These are phyloP conservation scores for Odontesthes bonariensis DNA, from an alignment of 2,113 vertebrate species.

Conservation along the genomic window DNA sequence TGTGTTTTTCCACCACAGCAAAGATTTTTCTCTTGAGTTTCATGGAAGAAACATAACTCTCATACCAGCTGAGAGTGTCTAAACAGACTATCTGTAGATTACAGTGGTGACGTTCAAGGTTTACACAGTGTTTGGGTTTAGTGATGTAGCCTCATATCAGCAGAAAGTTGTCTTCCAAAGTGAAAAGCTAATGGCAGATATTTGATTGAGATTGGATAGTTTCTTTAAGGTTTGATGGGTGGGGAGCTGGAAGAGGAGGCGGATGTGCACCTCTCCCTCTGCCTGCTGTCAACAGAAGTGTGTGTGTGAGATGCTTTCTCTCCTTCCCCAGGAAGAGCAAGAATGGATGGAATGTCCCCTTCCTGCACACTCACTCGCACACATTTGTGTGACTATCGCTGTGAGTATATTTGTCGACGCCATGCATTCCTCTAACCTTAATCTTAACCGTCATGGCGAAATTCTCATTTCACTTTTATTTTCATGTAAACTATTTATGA, in stretches of 20 bases:
- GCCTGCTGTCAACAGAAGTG: constrained; percentile 45
- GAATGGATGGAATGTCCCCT: constrained; percentile 70
- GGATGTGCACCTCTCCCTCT: constrained; percentile 48
- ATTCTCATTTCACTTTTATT: too few relatives aligned
- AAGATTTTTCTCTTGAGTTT: constrained; percentile 9
- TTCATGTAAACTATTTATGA: too few relatives aligned
- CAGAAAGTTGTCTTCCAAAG: background rate
- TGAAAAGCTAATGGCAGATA: background rate
- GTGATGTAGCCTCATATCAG: background rate
- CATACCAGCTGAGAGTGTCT: background rate
- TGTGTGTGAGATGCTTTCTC: constrained; percentile 48
- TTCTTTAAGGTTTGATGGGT: constrained; percentile 7
- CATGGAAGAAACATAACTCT: background rate
- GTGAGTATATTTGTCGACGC: background rate
- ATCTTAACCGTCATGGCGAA: background rate
- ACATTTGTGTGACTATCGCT: background rate
- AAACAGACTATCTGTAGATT: background rate
- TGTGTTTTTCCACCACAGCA: constrained; percentile 18
- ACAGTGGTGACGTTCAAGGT: background rate
- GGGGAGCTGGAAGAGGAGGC: constrained; percentile 33
- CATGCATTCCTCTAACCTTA: background rate
- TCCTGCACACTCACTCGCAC: constrained; percentile 34
- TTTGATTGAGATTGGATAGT: background rate
- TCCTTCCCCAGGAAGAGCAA: constrained; percentile 75
- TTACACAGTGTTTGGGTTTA: background rate